Evolutionary conservation across 2,797 vertebrate species (phyloP).

Genomic region (Micrastur ruficollis): DNA sequence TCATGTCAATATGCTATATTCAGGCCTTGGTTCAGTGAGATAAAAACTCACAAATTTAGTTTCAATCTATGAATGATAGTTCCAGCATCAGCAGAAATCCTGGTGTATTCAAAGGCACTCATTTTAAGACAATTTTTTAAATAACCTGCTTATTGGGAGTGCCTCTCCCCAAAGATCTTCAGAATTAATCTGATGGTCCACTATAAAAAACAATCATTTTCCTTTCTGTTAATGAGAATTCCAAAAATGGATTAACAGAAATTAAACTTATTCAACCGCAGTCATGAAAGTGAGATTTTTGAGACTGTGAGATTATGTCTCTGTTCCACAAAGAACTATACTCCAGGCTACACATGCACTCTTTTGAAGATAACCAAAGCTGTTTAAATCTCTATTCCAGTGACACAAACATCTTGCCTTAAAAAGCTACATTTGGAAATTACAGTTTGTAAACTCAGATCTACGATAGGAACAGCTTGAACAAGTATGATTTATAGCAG

Average conservation of each 20-base stretch:
- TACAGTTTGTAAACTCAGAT: not conserved
- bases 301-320: not conserved
- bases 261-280: not conserved
- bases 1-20: not conserved
- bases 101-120: not conserved
- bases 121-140: not conserved
- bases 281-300: not conserved
- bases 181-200: not conserved
- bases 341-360: not conserved
- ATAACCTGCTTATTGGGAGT: not conserved
- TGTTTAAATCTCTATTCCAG: not conserved
- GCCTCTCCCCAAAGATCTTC: not conserved
- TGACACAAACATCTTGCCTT: not conserved
- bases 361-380: not conserved
- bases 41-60: not conserved
- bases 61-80: not conserved
- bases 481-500: not conserved
- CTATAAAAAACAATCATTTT: not conserved
- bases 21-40: not conserved
- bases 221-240: not conserved
- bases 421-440: not conserved
- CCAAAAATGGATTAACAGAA: not conserved
- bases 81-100: not conserved
- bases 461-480: not conserved
- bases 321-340: not conserved